Conservation (phyloP, 2,888 invertebrate genomes). For the Xestobium rufovillosum region DNA sequence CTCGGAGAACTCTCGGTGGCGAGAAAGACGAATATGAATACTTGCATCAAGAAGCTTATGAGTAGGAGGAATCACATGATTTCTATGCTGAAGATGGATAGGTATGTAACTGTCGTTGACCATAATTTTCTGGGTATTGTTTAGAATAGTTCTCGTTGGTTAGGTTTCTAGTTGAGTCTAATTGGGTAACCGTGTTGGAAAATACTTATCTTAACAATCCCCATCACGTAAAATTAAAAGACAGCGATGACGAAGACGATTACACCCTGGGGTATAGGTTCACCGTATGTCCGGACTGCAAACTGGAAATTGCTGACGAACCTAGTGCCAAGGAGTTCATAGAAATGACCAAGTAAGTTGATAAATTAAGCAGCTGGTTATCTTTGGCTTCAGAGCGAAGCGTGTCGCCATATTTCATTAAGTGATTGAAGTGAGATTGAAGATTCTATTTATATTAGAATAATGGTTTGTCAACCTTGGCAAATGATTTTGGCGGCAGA, state of each 20-base stretch:
- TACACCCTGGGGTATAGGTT: conserved; percentile 45
- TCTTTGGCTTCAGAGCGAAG: too few relatives aligned
- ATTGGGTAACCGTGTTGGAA: conserved; percentile 52
- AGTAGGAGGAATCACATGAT: conserved; percentile 4
- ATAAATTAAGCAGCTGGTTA: too few relatives aligned
- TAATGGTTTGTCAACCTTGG: too few relatives aligned
- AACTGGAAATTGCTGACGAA: conserved; percentile 48
- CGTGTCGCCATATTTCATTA: too few relatives aligned
- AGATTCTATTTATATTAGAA: too few relatives aligned
- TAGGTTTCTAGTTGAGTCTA: conserved; percentile 52
- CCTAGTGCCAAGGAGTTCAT: conserved; percentile 51
- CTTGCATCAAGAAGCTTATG: conserved; percentile 9
- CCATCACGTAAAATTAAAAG: conserved; percentile 47
- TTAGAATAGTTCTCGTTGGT: not conserved
- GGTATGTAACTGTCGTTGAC: conserved; percentile 14
- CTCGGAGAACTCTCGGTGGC: conserved; percentile 2
- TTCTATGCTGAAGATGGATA: conserved; percentile 8
- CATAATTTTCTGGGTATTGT: too few relatives aligned
- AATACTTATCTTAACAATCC: conserved; percentile 53
- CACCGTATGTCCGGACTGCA: conserved; percentile 52
- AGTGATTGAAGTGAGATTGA: too few relatives aligned
- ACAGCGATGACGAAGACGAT: conserved; percentile 44
- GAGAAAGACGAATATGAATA: conserved; percentile 12
- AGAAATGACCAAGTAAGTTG: conserved; percentile 50
- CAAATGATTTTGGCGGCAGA: too few relatives aligned